These are phyloP conservation scores for Lepeophtheirus nordmannii DNA, from an alignment of 2,888 invertebrate genomes.

Conservation along the genomic window DNA sequence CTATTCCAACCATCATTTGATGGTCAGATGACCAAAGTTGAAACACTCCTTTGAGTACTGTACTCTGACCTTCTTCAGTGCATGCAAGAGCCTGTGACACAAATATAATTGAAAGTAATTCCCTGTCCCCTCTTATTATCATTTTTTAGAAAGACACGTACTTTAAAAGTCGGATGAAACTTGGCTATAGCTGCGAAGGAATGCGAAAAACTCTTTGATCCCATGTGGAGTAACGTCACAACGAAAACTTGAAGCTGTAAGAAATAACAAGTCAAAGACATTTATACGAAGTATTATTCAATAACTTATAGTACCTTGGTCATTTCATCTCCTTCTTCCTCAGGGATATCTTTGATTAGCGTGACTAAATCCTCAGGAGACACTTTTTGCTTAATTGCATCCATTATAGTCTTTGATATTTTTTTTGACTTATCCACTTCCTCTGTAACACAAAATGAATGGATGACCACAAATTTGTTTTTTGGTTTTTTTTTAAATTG, in stretches of 20 bases:
- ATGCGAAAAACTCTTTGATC: slow-evolving; percentile 93
- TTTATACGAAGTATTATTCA: slow-evolving; percentile 22
- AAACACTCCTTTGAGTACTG: slow-evolving; percentile 75
- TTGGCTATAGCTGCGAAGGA: slow-evolving; percentile 97
- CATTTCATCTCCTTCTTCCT: slow-evolving; percentile 39
- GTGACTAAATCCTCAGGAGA: slow-evolving; percentile 74
- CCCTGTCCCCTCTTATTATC: too few species aligned
- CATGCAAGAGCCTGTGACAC: slow-evolving; percentile 40
- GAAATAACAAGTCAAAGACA: slow-evolving; percentile 53
- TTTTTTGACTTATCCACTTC: slow-evolving; percentile 5
- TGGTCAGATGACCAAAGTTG: slow-evolving; percentile 90
- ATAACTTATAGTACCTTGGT: background rate
- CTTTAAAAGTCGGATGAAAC: slow-evolving; percentile 79
- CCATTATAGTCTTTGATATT: slow-evolving; percentile 64
- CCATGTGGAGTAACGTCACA: slow-evolving; percentile 80
- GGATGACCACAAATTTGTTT: background rate
- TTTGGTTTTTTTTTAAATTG: background rate
- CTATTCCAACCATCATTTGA: slow-evolving; percentile 85
- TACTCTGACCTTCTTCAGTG: slow-evolving; percentile 87
- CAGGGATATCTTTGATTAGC: slow-evolving; percentile 61
- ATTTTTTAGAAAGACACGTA: slow-evolving; percentile 32
- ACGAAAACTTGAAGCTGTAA: slow-evolving; percentile 91
- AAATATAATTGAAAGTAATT: slow-evolving; percentile 3
- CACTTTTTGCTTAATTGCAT: slow-evolving; percentile 73
- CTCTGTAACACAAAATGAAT: slow-evolving; percentile 10